phyloP scores from a whole-genome alignment of 1,140 invertebrate species.

The Drosophila pseudoananassae region DNA sequence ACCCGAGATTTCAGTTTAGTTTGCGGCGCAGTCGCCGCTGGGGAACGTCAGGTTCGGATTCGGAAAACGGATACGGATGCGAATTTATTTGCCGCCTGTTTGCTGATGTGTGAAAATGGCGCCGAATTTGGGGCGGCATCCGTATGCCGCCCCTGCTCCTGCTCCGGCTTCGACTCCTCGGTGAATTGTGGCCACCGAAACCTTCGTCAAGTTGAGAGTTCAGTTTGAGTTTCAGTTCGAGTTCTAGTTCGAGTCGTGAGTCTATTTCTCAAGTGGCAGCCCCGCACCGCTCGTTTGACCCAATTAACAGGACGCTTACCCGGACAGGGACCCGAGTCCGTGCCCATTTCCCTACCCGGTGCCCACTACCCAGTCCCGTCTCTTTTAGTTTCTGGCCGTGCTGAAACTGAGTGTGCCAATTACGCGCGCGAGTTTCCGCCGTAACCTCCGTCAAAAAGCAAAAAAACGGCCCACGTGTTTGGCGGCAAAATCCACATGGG shows the following conservation, averaged over 20 bases:
- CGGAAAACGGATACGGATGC: conserved; percentile 24
- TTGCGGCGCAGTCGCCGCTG: conserved; percentile 78
- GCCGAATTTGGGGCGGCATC: conserved; percentile 53
- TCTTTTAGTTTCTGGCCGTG: conserved; percentile 32
- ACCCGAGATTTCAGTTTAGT: conserved; percentile 76
- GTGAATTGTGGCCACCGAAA: conserved; percentile 47
- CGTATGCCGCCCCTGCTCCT: conserved; percentile 4
- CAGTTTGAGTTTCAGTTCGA: conserved; percentile 34
- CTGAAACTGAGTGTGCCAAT: conserved; percentile 73
- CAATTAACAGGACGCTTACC: conserved; percentile 62
- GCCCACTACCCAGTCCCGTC: conserved; percentile 11
- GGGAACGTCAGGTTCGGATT: conserved; percentile 55
- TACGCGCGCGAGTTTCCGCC: conserved; percentile 75
- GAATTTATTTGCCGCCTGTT: conserved; percentile 77
- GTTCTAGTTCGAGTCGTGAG: conserved; percentile 36
- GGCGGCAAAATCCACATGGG: conserved; percentile 75
- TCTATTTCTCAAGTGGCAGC: conserved; percentile 71
- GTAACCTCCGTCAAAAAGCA: conserved; percentile 44
- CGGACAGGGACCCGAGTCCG: conserved; percentile 14
- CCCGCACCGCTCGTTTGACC: conserved; percentile 60
- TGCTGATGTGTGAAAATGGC: conserved; percentile 78
- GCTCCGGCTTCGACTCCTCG: background rate
- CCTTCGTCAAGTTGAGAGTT: conserved; percentile 68
- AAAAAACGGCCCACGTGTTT: conserved; percentile 59
- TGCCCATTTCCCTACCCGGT: background rate